Percentiles rank a stretch among this genome's conserved stretches.
Conservation (phyloP, 2,888 invertebrate species). For the Lissonota sp. region DNA sequence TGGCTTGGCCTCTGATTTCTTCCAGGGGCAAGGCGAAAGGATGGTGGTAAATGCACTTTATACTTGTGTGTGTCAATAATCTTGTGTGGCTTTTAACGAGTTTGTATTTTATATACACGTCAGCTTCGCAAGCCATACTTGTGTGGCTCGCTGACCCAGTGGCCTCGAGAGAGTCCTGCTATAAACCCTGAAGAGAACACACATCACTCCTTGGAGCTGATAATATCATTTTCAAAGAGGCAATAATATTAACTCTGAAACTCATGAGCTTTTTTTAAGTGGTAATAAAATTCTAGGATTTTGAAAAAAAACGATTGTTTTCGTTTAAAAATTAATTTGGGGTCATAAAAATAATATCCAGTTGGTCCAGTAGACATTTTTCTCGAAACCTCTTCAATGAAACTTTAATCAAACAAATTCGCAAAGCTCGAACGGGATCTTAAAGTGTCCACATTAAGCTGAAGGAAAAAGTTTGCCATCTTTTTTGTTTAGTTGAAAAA, state of each 20-base stretch:
- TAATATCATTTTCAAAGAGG: constrained; percentile 23
- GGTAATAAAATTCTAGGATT: background rate
- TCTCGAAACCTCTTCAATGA: too few species aligned
- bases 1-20: constrained; percentile 53
- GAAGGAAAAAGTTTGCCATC: too few species aligned
- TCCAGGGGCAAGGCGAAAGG: background rate
- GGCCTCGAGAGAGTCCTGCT: constrained; percentile 69
- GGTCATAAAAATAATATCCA: background rate
- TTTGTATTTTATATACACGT: constrained; percentile 30
- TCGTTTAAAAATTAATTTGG: background rate
- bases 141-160: constrained; percentile 74
- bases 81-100: constrained; percentile 43
- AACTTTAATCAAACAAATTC: too few species aligned
- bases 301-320: background rate
- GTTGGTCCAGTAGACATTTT: too few species aligned
- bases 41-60: constrained; percentile 17
- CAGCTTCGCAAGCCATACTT: constrained; percentile 50
- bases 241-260: too few species aligned
- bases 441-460: too few species aligned
- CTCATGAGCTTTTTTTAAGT: too few species aligned
- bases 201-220: constrained; percentile 21
- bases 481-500: too few species aligned
- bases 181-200: constrained; percentile 15
- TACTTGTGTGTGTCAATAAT: constrained; percentile 7
- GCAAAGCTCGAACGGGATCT: too few species aligned